Conservation (phyloP, 2,797 vertebrate species). For the Hafferia zeledoni region DNA sequence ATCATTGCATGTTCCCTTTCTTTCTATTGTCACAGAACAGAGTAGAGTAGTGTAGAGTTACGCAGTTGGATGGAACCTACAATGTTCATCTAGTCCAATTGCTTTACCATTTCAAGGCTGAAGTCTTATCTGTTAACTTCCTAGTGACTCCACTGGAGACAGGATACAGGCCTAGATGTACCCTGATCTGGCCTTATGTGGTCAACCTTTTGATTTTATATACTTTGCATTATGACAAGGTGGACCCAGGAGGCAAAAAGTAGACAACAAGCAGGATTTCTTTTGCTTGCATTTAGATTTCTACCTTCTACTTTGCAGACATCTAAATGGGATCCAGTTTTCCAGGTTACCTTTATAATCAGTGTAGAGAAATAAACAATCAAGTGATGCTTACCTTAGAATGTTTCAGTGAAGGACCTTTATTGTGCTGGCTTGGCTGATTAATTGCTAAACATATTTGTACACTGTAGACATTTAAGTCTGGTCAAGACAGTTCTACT, state of each 20-base stretch:
- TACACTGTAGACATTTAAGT: not conserved
- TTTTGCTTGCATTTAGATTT: not conserved
- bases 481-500: not conserved
- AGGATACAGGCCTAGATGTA: not conserved
- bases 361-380: not conserved
- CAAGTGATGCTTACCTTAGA: not conserved
- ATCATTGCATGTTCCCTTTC: not conserved
- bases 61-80: not conserved
- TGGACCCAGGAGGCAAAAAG: not conserved
- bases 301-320: not conserved
- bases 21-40: not conserved
- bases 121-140: not conserved
- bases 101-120: not conserved
- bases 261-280: not conserved
- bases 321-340: not conserved
- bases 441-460: not conserved
- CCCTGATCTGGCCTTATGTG: not conserved
- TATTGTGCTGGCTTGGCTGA: not conserved
- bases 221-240: not conserved
- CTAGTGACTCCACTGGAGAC: not conserved
- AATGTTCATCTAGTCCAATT: not conserved
- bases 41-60: not conserved
- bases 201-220: not conserved
- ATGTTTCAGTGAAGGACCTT: not conserved
- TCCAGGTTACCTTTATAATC: not conserved